Conservation (phyloP, 2,797 vertebrate species). For the Odontamblyopus rebecca region DNA sequence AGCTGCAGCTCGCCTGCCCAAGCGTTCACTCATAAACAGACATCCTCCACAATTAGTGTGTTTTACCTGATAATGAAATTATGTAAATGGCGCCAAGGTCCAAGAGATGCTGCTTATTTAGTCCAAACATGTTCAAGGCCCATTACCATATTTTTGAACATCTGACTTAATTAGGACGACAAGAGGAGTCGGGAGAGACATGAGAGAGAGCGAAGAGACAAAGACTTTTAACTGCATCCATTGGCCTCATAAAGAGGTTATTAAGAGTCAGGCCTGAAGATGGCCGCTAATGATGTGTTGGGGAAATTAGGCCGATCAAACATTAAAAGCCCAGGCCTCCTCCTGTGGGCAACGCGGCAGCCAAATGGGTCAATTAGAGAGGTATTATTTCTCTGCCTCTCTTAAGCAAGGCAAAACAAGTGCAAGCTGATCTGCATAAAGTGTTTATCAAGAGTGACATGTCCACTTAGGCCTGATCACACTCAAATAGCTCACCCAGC, state of each 20-base stretch:
- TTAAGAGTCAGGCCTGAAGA: conserved; percentile 94
- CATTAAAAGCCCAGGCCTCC: conserved; percentile 96
- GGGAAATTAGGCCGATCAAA: conserved; percentile 99
- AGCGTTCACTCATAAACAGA: conserved; percentile 75
- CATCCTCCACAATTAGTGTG: conserved; percentile 92
- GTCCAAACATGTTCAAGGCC: conserved; percentile 83
- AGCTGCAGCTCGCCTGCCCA: conserved; percentile 75
- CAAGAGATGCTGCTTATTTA: conserved; percentile 82
- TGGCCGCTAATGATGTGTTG: conserved; percentile 97
- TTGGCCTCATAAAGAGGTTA: conserved; percentile 99
- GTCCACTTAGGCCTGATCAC: conserved; percentile 85
- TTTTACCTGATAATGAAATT: conserved; percentile 99
- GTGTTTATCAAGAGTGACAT: conserved; percentile 85
- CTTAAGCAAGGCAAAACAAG: conserved; percentile 84
- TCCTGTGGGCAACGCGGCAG: conserved; percentile 97
- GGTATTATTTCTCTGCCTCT: conserved; percentile 87
- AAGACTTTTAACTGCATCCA: conserved; percentile 87
- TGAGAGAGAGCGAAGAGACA: conserved; percentile 74
- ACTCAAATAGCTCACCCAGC: conserved; percentile 83
- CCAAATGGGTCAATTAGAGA: conserved; percentile 99
- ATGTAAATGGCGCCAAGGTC: conserved; percentile 86
- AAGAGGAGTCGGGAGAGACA: conserved; percentile 88
- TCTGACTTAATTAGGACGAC: conserved; percentile 98
- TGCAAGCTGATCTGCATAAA: conserved; percentile 84
- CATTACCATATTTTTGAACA: conserved; percentile 99